Evolutionary conservation across 2,888 invertebrate species (phyloP).

Genomic region (Drosophila koepferae): DNA sequence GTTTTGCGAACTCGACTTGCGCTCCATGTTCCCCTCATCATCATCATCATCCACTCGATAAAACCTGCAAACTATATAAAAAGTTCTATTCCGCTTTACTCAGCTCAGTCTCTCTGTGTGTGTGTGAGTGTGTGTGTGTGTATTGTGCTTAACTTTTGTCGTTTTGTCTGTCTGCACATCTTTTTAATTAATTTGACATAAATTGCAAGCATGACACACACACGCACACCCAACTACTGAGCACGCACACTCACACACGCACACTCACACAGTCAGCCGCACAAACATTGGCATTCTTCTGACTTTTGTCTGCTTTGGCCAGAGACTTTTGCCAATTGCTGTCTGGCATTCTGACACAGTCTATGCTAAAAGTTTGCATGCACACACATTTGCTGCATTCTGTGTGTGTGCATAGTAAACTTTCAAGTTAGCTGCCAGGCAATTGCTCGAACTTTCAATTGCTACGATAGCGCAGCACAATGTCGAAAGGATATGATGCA

Average conservation of each 20-base stretch:
- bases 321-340: slow-evolving; percentile 51
- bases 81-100: slow-evolving; percentile 26
- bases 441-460: slow-evolving; percentile 57
- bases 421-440: slow-evolving; percentile 37
- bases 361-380: slow-evolving; percentile 58
- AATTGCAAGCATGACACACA: slow-evolving; percentile 60
- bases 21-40: neutral
- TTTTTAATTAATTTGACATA: slow-evolving; percentile 77
- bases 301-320: slow-evolving; percentile 49
- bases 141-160: slow-evolving; percentile 26
- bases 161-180: slow-evolving; percentile 51
- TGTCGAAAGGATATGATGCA: slow-evolving; percentile 18
- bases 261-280: slow-evolving; percentile 7
- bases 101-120: neutral
- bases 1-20: slow-evolving; percentile 2
- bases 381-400: slow-evolving; percentile 19
- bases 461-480: slow-evolving; percentile 16
- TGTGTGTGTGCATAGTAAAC: slow-evolving; percentile 31
- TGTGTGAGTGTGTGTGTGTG: neutral
- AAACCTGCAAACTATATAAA: slow-evolving; percentile 35
- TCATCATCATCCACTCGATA: neutral
- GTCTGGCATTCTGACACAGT: slow-evolving; percentile 46
- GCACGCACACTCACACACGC: slow-evolving; percentile 3
- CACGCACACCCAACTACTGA: slow-evolving; percentile 11
- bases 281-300: slow-evolving; percentile 47